phyloP scores from a whole-genome alignment of 2,113 vertebrate genomes.

The Muscicapa adusta region DNA sequence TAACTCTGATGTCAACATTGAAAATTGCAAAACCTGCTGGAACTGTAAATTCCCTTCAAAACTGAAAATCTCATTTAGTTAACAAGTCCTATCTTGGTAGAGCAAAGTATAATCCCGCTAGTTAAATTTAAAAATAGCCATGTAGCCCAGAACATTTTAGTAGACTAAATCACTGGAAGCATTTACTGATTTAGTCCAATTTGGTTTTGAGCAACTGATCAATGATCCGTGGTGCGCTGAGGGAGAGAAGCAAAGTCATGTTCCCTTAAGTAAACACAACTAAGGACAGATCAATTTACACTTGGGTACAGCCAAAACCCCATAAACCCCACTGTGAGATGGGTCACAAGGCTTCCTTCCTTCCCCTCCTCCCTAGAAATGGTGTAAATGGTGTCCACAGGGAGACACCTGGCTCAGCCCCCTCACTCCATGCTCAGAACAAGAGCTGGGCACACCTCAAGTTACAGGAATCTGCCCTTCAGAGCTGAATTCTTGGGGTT shows the following conservation, averaged over 20 bases:
- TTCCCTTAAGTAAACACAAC: not conserved
- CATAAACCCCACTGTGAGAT: accelerated
- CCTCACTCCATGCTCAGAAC: not conserved
- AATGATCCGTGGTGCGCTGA: not conserved
- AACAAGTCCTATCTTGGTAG: not conserved
- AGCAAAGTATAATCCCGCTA: not conserved
- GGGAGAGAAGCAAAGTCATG: not conserved
- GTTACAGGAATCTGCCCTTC: not conserved
- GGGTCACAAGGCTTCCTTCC: not conserved
- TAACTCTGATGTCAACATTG: not conserved
- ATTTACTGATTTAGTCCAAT: not conserved
- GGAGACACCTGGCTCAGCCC: not conserved
- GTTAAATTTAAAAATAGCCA: not conserved
- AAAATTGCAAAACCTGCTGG: not conserved
- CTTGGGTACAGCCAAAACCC: not conserved
- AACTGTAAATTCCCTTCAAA: not conserved
- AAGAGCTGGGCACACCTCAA: not conserved
- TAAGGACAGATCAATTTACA: not conserved
- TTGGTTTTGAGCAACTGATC: not conserved
- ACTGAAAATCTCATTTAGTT: not conserved
- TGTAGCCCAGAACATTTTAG: not conserved
- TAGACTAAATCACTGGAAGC: not conserved
- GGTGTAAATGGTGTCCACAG: not conserved
- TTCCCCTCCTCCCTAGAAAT: not conserved
- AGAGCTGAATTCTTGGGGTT: not conserved